These are phyloP conservation scores for Geotrupes spiniger DNA, from an alignment of 2,888 invertebrate species.

Conservation along the genomic window DNA sequence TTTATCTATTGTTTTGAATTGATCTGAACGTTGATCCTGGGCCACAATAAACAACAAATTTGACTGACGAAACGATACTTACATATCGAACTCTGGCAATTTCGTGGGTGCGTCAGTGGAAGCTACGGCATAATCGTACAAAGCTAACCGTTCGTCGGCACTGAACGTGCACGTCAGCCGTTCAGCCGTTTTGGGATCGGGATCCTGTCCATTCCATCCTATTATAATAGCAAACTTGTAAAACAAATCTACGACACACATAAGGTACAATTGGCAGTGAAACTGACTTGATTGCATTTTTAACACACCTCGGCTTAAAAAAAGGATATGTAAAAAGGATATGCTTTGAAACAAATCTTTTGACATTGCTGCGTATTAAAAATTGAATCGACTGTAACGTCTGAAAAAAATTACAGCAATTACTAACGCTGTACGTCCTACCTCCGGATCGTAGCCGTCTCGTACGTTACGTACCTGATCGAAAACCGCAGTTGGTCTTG, in stretches of 20 bases:
- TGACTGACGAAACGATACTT: no score
- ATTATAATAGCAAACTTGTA: slow-evolving; percentile 22
- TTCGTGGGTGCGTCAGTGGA: slow-evolving; percentile 39
- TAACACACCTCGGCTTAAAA: slow-evolving; percentile 15
- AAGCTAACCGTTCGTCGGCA: slow-evolving; percentile 56
- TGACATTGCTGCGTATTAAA: slow-evolving; percentile 18
- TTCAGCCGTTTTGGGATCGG: slow-evolving; percentile 46
- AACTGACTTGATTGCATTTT: slow-evolving; percentile 6
- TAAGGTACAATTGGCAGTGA: not conserved
- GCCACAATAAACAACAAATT: no score
- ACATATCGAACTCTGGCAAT: slow-evolving; percentile 46
- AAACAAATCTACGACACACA: slow-evolving; percentile 10
- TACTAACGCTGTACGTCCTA: slow-evolving; percentile 13
- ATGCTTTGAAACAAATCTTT: slow-evolving; percentile 25
- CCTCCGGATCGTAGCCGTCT: not conserved
- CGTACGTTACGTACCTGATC: slow-evolving; percentile 40
- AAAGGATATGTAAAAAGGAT: slow-evolving; percentile 42
- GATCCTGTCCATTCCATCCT: slow-evolving; percentile 47
- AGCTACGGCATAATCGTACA: slow-evolving; percentile 55
- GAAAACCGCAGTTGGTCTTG: slow-evolving; percentile 36
- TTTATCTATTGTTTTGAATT: no score
- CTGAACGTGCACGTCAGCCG: slow-evolving; percentile 51
- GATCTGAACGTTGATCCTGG: no score
- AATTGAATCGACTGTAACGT: slow-evolving; percentile 24
- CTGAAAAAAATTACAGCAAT: slow-evolving; percentile 38